These are phyloP conservation scores for Sibirionetta formosa DNA, from an alignment of 2,797 vertebrate species.

Conservation along the genomic window DNA sequence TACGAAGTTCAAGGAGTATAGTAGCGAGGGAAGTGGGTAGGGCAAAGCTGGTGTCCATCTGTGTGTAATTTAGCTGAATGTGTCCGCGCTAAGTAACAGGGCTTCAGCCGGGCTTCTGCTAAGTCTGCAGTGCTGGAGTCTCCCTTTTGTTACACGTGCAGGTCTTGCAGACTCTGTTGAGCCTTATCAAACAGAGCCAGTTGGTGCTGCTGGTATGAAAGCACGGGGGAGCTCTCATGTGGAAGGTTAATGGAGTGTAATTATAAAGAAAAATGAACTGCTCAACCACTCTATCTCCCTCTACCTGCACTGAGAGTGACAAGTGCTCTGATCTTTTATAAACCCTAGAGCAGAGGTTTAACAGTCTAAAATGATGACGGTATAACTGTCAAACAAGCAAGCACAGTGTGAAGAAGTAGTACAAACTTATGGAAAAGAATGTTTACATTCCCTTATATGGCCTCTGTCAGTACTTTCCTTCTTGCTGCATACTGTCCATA, in stretches of 20 bases:
- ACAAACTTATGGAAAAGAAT: neutral
- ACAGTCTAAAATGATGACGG: conserved; percentile 76
- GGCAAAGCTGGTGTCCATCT: conserved; percentile 41
- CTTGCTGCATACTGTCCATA: neutral
- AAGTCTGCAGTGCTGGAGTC: conserved; percentile 62
- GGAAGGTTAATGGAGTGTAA: conserved; percentile 88
- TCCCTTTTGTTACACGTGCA: conserved; percentile 66
- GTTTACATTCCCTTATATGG: conserved; percentile 51
- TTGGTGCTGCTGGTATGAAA: conserved; percentile 83
- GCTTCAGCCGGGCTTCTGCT: conserved; percentile 39
- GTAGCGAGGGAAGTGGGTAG: neutral
- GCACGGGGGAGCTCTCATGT: conserved; percentile 82
- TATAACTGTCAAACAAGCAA: conserved; percentile 76
- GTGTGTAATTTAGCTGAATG: conserved; percentile 42
- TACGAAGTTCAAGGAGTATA: conserved; percentile 31
- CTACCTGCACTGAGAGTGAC: conserved; percentile 82
- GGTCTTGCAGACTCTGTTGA: conserved; percentile 73
- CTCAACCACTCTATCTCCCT: conserved; percentile 79
- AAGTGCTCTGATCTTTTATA: conserved; percentile 82
- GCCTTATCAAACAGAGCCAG: conserved; percentile 87
- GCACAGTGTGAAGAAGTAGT: conserved; percentile 54
- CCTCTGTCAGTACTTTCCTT: neutral
- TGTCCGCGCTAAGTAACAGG: conserved; percentile 13
- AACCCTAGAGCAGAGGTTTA: conserved; percentile 81
- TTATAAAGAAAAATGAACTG: conserved; percentile 88